Conservation (phyloP, 2,113 vertebrate genomes). For the Dinomys branickii region DNA sequence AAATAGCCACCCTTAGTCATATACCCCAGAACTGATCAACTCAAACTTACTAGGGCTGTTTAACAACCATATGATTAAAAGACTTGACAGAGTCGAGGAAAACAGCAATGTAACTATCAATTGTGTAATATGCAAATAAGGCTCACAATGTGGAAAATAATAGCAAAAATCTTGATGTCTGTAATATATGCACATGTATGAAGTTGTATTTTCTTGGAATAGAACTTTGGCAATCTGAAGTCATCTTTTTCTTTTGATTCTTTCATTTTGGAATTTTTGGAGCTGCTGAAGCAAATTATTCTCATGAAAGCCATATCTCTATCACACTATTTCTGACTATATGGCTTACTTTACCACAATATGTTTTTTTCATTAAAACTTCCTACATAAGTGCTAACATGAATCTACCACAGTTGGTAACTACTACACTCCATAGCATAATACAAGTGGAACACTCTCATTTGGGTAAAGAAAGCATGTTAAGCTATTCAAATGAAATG, state of each 20-base stretch:
- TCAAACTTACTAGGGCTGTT: not conserved
- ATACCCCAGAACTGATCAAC: not conserved
- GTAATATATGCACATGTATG: not conserved
- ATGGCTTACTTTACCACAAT: not conserved
- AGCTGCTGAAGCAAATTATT: not conserved
- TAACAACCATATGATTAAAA: not conserved
- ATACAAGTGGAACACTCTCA: not conserved
- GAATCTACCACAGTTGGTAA: not conserved
- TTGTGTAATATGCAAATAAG: not conserved
- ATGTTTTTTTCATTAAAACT: not conserved
- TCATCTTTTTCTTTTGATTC: not conserved
- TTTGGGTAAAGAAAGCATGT: not conserved
- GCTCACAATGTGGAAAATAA: not conserved
- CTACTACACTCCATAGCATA: not conserved
- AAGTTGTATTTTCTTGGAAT: not conserved
- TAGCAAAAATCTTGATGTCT: not conserved
- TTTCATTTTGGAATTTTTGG: constrained; percentile 35
- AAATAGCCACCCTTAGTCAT: not conserved
- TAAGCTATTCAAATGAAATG: not conserved
- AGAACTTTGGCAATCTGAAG: not conserved
- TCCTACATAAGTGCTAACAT: not conserved
- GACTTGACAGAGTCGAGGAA: not conserved
- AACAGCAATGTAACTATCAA: not conserved
- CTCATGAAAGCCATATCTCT: constrained; percentile 1
- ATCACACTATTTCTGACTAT: not conserved